phyloP scores from a whole-genome alignment of 2,888 invertebrate genomes.

The Tineola bisselliella region DNA sequence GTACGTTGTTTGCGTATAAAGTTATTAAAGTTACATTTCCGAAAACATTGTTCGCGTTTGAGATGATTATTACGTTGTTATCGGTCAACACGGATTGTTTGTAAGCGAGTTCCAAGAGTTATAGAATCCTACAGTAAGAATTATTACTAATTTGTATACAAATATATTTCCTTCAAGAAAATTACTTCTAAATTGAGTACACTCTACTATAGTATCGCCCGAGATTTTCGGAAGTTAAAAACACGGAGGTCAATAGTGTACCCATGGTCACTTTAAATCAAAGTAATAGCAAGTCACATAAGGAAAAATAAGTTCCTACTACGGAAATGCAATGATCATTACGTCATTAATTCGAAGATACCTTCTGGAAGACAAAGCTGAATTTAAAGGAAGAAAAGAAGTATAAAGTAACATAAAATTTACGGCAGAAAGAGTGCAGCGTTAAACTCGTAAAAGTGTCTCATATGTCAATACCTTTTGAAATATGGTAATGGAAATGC shows the following conservation, averaged over 20 bases:
- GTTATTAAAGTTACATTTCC: conserved; percentile 62
- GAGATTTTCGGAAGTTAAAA: no score
- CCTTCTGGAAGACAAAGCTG: conserved; percentile 22
- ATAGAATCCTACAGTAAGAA: not conserved
- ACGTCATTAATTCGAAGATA: not conserved
- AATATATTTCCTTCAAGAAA: not conserved
- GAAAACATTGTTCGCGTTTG: conserved; percentile 35
- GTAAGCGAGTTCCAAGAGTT: not conserved
- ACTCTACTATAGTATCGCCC: no score
- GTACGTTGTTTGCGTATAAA: conserved; percentile 34
- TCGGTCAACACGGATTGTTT: conserved; percentile 31
- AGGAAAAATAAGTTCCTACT: no score
- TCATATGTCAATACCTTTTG: conserved; percentile 67
- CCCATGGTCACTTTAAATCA: no score
- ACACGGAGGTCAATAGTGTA: no score
- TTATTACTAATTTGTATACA: not conserved
- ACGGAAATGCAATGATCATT: no score
- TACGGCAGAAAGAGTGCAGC: conserved; percentile 41
- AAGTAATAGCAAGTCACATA: no score
- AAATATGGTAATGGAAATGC: conserved; percentile 68
- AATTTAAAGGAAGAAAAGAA: conserved; percentile 27
- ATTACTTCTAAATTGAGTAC: not conserved
- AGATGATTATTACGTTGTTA: conserved; percentile 56
- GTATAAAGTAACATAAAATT: conserved; percentile 50
- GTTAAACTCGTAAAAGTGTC: conserved; percentile 64